Percentiles rank a stretch among this genome's conserved stretches.
phyloP scores from a whole-genome alignment of 2,888 invertebrate genomes.

The Ormyrus thymus region DNA sequence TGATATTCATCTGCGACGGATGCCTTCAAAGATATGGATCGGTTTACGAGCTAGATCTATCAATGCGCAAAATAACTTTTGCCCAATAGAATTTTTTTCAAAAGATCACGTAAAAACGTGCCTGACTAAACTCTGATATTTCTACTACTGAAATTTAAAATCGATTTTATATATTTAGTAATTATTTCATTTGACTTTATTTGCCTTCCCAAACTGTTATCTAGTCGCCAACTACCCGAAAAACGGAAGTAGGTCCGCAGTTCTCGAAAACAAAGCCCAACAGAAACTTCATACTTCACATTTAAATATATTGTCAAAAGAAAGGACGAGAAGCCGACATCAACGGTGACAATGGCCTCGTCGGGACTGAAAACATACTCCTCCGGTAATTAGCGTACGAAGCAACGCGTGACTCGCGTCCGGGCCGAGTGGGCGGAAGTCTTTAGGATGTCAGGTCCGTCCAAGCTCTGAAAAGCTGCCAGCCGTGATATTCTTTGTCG shows the following conservation, averaged over 20 bases:
- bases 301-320: not conserved
- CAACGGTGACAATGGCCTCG: not conserved
- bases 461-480: not conserved
- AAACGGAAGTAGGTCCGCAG: not conserved
- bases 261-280: not conserved
- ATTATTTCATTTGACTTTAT: no score
- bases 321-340: not conserved
- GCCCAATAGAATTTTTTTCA: no score
- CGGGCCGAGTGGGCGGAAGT: constrained; percentile 21
- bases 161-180: no score
- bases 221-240: not conserved
- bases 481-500: constrained; percentile 35
- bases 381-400: constrained; percentile 19
- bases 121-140: no score
- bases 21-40: no score
- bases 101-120: no score
- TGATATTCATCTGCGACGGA: constrained; percentile 4
- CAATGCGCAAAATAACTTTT: no score
- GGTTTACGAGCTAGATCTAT: no score
- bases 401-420: not conserved
- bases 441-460: constrained; percentile 18
- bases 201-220: not conserved
- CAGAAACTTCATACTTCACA: no score
- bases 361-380: not conserved
- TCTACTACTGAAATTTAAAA: no score